Conservation (phyloP, 2,888 invertebrate species). For the Agrotis segetum region DNA sequence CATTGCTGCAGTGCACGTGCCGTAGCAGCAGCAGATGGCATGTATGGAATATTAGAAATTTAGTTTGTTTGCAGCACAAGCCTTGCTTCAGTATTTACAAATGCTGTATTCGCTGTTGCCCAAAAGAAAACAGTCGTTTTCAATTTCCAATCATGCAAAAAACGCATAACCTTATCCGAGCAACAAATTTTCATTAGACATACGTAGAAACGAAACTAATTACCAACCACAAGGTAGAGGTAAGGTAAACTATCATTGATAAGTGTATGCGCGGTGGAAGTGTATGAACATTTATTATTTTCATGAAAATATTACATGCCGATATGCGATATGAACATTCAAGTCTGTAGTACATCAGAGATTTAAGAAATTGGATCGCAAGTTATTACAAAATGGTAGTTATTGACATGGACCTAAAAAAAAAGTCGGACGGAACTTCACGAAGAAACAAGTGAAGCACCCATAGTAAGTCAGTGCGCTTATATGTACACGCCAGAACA, state of each 20-base stretch:
- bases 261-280: conserved; percentile 10
- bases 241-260: conserved; percentile 1
- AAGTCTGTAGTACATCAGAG: conserved; percentile 12
- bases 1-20: background rate
- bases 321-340: background rate
- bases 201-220: conserved; percentile 31
- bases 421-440: too few species aligned
- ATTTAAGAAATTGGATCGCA: conserved; percentile 6
- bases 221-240: conserved; percentile 3
- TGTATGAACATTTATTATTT: conserved; percentile 14
- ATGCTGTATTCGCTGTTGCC: conserved; percentile 5
- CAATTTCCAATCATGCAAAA: conserved; percentile 39
- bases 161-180: conserved; percentile 27
- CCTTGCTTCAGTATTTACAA: conserved; percentile 22
- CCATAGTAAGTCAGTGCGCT: too few species aligned
- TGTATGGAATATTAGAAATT: background rate
- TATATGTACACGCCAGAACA: too few species aligned
- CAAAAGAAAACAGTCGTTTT: conserved; percentile 15
- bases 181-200: conserved; percentile 14
- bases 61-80: background rate
- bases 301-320: conserved; percentile 24
- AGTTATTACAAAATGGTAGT: conserved; percentile 21
- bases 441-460: too few species aligned
- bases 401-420: too few species aligned
- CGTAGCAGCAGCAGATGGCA: background rate